phyloP scores from a whole-genome alignment of 1,140 invertebrate genomes.

The Rhynchophorus ferrugineus region DNA sequence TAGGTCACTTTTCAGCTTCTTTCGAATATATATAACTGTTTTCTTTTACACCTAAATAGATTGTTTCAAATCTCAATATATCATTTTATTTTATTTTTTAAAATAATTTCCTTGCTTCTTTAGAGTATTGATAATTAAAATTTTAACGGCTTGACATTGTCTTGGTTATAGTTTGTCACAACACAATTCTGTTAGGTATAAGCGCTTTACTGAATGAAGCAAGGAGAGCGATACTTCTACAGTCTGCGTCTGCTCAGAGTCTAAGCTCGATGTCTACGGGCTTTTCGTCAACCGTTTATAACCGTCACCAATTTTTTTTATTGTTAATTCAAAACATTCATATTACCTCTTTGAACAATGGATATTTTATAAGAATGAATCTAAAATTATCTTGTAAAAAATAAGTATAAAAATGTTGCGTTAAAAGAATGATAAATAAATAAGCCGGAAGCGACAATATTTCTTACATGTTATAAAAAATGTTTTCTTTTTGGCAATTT shows the following conservation, averaged over 20 bases:
- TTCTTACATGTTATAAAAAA: too few species aligned
- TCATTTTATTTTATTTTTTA: not conserved
- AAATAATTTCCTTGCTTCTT: too few species aligned
- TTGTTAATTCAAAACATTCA: not conserved
- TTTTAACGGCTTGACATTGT: slow-evolving; percentile 5
- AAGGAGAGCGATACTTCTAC: not conserved
- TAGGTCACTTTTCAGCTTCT: slow-evolving; percentile 3
- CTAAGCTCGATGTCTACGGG: not conserved
- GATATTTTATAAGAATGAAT: too few species aligned
- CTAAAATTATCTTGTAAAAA: too few species aligned
- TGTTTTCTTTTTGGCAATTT: too few species aligned
- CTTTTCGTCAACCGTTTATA: not conserved
- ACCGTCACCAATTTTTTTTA: not conserved
- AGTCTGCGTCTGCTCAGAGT: slow-evolving; percentile 1
- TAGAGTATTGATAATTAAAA: too few species aligned
- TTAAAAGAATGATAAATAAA: too few species aligned
- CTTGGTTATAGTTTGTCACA: not conserved
- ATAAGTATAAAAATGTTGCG: too few species aligned
- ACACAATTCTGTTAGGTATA: not conserved
- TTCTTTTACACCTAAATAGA: not conserved
- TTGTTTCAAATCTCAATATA: not conserved
- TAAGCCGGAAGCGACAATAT: too few species aligned
- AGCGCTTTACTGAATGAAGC: not conserved
- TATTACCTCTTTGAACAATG: too few species aligned
- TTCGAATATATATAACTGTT: not conserved